phyloP scores from a whole-genome alignment of 1,140 invertebrate species.

The Phenacoccus solenopsis region DNA sequence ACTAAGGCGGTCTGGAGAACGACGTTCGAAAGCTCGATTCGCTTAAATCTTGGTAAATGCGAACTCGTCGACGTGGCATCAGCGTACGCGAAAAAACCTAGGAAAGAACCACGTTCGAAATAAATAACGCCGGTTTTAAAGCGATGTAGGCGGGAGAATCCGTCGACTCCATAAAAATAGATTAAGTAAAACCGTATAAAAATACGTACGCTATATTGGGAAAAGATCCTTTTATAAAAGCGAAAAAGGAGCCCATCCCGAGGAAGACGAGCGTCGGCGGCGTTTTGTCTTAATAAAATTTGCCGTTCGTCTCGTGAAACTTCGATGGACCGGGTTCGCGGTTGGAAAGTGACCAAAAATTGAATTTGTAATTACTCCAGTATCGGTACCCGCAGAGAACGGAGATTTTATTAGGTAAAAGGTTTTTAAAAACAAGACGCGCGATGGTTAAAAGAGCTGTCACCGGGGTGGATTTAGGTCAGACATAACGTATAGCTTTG shows the following conservation, averaged over 20 bases:
- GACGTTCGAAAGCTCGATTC: not conserved
- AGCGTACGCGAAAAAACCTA: not conserved
- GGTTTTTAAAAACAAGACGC: no score
- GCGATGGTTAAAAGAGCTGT: no score
- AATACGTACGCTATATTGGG: not conserved
- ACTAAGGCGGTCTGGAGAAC: no score
- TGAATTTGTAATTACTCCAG: slow-evolving; percentile 14
- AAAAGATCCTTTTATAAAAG: not conserved
- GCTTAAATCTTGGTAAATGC: not conserved
- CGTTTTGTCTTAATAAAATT: not conserved
- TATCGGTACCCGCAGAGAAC: no score
- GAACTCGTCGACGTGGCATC: not conserved
- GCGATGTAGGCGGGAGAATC: not conserved
- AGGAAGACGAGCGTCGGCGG: not conserved
- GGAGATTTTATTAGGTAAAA: no score
- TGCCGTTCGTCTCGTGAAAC: not conserved
- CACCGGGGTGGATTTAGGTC: no score
- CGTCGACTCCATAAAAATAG: not conserved
- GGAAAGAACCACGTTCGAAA: no score
- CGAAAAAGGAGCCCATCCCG: not conserved
- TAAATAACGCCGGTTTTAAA: not conserved
- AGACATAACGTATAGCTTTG: no score
- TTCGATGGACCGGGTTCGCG: not conserved
- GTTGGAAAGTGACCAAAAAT: slow-evolving; percentile 7
- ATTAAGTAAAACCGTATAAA: not conserved